Evolutionary conservation across 92 coral and sea anemone species (phyloP), one percentile per base, ranked within the genome.

Genomic region (Zoanthus solanderi): DNA sequence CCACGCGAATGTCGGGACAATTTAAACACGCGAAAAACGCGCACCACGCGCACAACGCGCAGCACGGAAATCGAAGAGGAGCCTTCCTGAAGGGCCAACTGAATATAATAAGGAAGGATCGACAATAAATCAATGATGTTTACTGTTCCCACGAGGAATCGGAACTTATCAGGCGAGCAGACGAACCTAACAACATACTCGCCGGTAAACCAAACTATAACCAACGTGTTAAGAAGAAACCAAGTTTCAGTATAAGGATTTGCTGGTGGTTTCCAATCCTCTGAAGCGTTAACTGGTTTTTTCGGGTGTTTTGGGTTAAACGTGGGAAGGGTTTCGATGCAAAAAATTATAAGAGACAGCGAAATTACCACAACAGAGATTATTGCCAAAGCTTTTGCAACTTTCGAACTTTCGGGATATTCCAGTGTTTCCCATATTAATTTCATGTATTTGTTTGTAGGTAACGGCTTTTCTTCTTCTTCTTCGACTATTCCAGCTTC

Each of bases 1-100:
- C 99, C 99, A 46, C 99, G 94, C 85, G 99, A 97, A 89, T 97
- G 99, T 12, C 99, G 96, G 71, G 99, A 97, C 63, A 97, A 93
- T 54, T 97, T 97, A 83, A 97, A 97, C 83, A 97, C 99, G 45
- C 99, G 96, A 90, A 97, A 97, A 52, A 97, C 99, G 84, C 99
- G 97, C 2, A 97, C 99, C 47, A 97, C 99, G 78, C 99, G 96
- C 47, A 97, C 99, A 12, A 97, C 99, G 23, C 99, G 99, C 29
- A 97, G 89, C 58, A 97, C 98, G 46, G 96, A 96, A 80, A 97
- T 95, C 15, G 98, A 93, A 15, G 98, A 94, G 73, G 92, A 92
- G 5, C 98, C 96, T 34, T 79, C 95, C 8, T 91, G 83, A 4
- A 97, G 93, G 4, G 98, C 98, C 46, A 97, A 91, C 78, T 94